These are phyloP conservation scores for Isaurus tuberculatus DNA, from an alignment of 92 coral and sea anemone species.

Conservation along the genomic window DNA sequence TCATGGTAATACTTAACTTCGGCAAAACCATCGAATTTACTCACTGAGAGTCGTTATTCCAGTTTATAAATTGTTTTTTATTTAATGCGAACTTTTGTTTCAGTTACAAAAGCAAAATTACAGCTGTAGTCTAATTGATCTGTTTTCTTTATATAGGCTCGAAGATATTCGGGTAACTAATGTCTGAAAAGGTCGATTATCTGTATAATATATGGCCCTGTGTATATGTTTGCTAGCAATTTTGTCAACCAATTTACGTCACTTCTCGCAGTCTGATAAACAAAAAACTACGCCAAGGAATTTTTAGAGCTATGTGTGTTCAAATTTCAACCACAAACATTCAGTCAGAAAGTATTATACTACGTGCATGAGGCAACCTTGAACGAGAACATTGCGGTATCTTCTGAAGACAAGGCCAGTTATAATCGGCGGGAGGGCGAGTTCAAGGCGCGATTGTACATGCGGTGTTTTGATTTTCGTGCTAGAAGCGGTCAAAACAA, in stretches of 20 bases:
- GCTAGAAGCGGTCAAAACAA: constrained; percentile 10
- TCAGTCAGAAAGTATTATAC: background rate
- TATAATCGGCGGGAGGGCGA: background rate
- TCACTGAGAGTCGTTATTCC: no score
- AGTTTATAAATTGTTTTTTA: no score
- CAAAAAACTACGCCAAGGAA: background rate
- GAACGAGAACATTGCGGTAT: background rate
- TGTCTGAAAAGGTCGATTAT: background rate
- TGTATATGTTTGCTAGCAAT: background rate
- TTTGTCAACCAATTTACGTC: background rate
- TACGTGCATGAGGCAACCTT: background rate
- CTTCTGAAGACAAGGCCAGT: background rate
- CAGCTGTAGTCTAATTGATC: background rate
- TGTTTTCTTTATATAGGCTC: background rate
- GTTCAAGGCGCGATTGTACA: background rate
- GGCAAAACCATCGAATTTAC: no score
- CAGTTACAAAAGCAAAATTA: no score
- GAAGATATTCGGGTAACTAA: background rate
- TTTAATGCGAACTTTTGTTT: no score
- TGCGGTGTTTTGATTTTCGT: background rate
- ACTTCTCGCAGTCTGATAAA: background rate
- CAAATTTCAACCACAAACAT: background rate
- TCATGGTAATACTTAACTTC: no score
- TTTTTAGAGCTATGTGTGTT: background rate
- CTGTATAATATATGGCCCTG: no score